phyloP scores from a whole-genome alignment of 1,140 invertebrate species.

The Leptestheria dahalacensis region DNA sequence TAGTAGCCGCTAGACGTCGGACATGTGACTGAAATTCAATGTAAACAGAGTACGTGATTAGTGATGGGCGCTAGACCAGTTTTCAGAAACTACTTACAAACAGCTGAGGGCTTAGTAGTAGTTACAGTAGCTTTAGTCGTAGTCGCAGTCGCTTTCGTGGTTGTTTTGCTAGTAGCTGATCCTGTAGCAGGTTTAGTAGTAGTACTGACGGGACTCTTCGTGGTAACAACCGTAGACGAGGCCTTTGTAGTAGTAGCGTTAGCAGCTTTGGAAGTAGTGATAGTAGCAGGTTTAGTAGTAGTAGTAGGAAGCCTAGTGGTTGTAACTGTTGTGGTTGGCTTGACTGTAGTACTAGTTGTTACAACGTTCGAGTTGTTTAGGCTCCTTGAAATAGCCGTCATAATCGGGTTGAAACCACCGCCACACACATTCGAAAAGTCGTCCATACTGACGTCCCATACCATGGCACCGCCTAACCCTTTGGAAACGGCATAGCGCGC shows the following conservation, averaged over 20 bases:
- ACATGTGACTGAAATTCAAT: slow-evolving; percentile 9
- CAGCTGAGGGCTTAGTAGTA: too few species aligned
- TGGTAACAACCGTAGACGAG: background rate
- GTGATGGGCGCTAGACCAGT: too few species aligned
- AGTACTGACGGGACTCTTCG: background rate
- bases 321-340: background rate
- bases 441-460: slow-evolving; percentile 23
- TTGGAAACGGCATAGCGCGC: slow-evolving; percentile 16
- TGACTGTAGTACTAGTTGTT: background rate
- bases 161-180: background rate
- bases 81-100: too few species aligned
- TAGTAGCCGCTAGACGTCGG: slow-evolving; percentile 5
- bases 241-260: background rate
- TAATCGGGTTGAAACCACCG: slow-evolving; percentile 26
- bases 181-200: background rate
- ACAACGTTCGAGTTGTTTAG: background rate
- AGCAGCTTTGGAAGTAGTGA: background rate
- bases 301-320: background rate
- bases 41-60: too few species aligned
- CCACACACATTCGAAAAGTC: slow-evolving; percentile 19
- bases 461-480: slow-evolving; percentile 21
- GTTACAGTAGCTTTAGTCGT: background rate
- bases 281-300: background rate
- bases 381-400: slow-evolving; percentile 20
- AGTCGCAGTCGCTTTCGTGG: background rate